Evolutionary conservation across 2,113 vertebrate genomes (phyloP).

Genomic region (Rynchops niger): DNA sequence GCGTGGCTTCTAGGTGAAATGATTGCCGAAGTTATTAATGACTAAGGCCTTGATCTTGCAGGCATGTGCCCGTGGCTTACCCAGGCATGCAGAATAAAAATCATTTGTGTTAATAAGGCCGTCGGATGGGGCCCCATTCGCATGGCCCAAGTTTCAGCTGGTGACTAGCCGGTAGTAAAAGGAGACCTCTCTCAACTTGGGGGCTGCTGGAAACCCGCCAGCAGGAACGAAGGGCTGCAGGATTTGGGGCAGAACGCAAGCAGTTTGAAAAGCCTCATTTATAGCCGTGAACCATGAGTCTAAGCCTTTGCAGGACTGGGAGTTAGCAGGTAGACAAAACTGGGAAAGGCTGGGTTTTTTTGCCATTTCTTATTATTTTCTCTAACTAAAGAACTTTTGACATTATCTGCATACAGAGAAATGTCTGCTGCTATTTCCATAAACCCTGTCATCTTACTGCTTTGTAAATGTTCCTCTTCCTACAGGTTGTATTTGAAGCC

Average conservation of each 20-base stretch:
- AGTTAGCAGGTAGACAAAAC: background rate
- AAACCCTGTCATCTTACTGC: background rate
- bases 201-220: background rate
- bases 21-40: slow-evolving; percentile 54
- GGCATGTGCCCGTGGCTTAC: slow-evolving; percentile 48
- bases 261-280: background rate
- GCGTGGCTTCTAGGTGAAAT: slow-evolving; percentile 53
- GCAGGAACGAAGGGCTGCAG: background rate
- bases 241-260: background rate
- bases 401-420: background rate
- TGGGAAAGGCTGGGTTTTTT: background rate
- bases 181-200: background rate
- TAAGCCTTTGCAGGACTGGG: background rate
- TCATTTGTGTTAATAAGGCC: slow-evolving; percentile 56
- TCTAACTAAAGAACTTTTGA: background rate
- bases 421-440: background rate
- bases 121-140: slow-evolving; percentile 4
- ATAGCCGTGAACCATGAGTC: background rate
- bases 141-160: background rate
- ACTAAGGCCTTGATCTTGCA: slow-evolving; percentile 51
- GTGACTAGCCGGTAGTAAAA: background rate
- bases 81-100: slow-evolving; percentile 40
- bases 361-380: background rate
- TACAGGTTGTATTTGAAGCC: background rate
- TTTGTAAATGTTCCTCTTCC: background rate